These are phyloP conservation scores for Drosophila aff. DNA, from an alignment of 1,140 invertebrate genomes.

Conservation along the genomic window DNA sequence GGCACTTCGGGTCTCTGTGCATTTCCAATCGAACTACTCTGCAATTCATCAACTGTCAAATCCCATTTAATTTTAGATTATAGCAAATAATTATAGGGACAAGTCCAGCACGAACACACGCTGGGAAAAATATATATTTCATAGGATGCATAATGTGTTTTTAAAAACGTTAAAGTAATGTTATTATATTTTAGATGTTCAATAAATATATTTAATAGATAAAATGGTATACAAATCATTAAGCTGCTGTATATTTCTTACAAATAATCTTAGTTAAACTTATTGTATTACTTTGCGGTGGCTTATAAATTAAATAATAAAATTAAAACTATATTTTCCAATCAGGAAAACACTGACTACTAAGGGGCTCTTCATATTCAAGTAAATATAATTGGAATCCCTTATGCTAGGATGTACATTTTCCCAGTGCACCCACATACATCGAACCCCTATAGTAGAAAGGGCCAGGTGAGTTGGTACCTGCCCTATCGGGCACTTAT, in stretches of 20 bases:
- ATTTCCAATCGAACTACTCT: slow-evolving; percentile 72
- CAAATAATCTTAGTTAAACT: too few species aligned
- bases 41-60: slow-evolving; percentile 82
- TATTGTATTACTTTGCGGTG: background rate
- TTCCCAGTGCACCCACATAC: slow-evolving; percentile 14
- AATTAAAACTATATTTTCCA: background rate
- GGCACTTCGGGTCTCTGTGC: slow-evolving; percentile 45
- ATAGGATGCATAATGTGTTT: background rate
- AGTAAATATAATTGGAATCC: background rate
- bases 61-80: slow-evolving; percentile 80
- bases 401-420: background rate
- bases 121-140: background rate
- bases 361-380: background rate
- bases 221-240: too few species aligned
- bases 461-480: slow-evolving; percentile 2
- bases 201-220: background rate
- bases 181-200: too few species aligned
- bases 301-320: background rate
- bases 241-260: too few species aligned
- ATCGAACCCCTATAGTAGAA: background rate
- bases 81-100: slow-evolving; percentile 76
- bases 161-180: too few species aligned
- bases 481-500: slow-evolving; percentile 59
- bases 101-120: slow-evolving; percentile 9
- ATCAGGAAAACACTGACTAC: background rate